Evolutionary conservation across 2,113 vertebrate genomes (phyloP), one percentile per base, ranked within the genome.

Genomic region (Arizona elegans): DNA sequence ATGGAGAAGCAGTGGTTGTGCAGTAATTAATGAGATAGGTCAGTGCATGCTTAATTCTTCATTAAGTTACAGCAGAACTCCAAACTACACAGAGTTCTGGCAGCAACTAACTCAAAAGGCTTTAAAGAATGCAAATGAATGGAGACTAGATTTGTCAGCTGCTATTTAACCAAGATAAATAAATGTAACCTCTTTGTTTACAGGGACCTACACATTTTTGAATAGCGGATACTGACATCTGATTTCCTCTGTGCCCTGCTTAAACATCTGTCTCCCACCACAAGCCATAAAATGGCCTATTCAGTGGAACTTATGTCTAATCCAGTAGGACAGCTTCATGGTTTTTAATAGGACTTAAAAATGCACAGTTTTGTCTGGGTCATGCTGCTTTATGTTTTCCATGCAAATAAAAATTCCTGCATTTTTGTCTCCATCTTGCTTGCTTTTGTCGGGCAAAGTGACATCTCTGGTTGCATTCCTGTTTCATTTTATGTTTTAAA

Each of bases 361-460:
- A 12, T 52, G 50, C 85, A 70, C 33, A 21, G n/a, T 9, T 90
- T 90, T 54, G 12, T 33, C 24, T 29, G 8, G 38, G 50, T 62
- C 29, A 24, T 29, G n/a, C 17, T 58, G 62, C 62, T 54, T 58
- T 65, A 29, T 50, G 23, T 47, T 89, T 58, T 52, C 23, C 12
- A 38, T n/a, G n/a, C 55, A 59, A 87, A 0, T 1, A 53, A 81
- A 81, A 9, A 89, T 24, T 43, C 47, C 7, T 33, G 58, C 59
- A n/a, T 56, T 0, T 0, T 11, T 47, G 92, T 96, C 8, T 65
- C 91, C 29, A 3, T 26, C 85, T 38, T 93, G 17, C 7, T 93
- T 92, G 1, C 87, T 55, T 75, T 92, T 58, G 15, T 90, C n/a
- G 93, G 24, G 24, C 90, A 95, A 94, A 95, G 91, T 56, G 89